These are phyloP conservation scores for Antechinus flavipes DNA, from an alignment of 2,113 vertebrate species.

Conservation along the genomic window DNA sequence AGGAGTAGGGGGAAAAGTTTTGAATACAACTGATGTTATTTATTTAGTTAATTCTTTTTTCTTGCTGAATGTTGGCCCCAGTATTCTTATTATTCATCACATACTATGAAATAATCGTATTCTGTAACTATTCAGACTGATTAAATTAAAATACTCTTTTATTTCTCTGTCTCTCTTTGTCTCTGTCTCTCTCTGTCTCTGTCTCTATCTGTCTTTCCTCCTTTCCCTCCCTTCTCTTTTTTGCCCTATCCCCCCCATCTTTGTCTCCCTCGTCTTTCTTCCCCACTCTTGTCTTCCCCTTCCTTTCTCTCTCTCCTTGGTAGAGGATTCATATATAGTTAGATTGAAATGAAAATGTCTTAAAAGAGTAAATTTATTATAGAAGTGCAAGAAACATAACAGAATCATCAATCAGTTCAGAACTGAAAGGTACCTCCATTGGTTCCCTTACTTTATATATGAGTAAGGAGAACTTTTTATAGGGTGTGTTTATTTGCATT, in stretches of 20 bases:
- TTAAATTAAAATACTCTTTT: slow-evolving; percentile 43
- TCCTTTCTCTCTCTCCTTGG: background rate
- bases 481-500: background rate
- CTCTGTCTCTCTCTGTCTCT: background rate
- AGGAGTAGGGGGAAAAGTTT: background rate
- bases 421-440: background rate
- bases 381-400: background rate
- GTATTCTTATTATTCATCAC: slow-evolving; percentile 22
- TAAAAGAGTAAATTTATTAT: slow-evolving; percentile 18
- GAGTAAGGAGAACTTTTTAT: background rate
- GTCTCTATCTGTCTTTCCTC: no score
- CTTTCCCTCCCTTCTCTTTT: no score
- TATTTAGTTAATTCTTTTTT: slow-evolving; percentile 28
- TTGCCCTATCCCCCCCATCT: no score
- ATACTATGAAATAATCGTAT: slow-evolving; percentile 18
- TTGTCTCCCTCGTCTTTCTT: no score
- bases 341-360: slow-evolving; percentile 14
- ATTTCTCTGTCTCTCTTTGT: background rate
- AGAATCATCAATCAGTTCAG: background rate
- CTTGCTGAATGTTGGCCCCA: slow-evolving; percentile 13
- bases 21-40: background rate
- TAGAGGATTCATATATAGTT: slow-evolving; percentile 31
- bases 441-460: background rate
- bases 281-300: background rate
- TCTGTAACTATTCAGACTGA: slow-evolving; percentile 9